Conservation (phyloP, 2,888 invertebrate species). For the Zhuqinia jingwanae region DNA sequence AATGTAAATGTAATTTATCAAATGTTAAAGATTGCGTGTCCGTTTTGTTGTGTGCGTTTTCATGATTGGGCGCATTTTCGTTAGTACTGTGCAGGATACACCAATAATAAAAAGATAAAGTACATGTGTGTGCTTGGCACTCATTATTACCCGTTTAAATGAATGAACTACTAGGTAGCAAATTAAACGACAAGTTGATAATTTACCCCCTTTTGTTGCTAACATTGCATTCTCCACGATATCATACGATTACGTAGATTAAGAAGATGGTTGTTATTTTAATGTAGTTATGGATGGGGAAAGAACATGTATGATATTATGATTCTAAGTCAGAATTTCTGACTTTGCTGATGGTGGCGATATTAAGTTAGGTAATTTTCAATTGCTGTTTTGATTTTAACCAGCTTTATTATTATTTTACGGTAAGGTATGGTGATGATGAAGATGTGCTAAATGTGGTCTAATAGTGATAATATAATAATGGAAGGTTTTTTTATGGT, state of each 20-base stretch:
- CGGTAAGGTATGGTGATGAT: neutral
- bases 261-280: neutral
- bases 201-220: neutral
- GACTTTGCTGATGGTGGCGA: neutral
- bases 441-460: neutral
- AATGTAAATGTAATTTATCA: no score
- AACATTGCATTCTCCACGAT: neutral
- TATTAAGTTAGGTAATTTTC: neutral
- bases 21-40: neutral
- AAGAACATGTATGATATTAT: neutral
- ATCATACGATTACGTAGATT: neutral
- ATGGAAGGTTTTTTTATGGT: no score
- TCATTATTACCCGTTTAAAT: neutral
- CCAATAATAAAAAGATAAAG: neutral
- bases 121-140: constrained; percentile 30
- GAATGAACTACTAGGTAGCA: neutral
- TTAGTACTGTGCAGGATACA: neutral
- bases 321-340: no score
- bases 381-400: neutral
- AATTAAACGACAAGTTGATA: neutral
- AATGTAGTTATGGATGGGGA: neutral
- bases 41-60: neutral
- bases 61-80: constrained; percentile 1
- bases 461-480: no score
- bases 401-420: neutral